Conservation (phyloP, 2,113 vertebrate genomes). For the Rafetus swinhoei region DNA sequence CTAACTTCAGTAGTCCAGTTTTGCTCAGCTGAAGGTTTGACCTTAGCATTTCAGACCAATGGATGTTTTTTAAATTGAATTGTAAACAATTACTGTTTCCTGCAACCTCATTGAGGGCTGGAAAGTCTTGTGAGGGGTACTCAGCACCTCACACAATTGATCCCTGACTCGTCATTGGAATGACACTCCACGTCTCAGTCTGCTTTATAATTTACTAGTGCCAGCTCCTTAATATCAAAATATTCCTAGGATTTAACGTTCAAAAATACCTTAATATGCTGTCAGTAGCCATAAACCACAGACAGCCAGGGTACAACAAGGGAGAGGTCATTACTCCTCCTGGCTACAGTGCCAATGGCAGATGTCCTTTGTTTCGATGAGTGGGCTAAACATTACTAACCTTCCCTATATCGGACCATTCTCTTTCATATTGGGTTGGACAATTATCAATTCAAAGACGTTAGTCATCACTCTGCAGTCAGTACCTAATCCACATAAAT, state of each 20-base stretch:
- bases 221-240: not conserved
- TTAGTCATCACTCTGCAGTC: not conserved
- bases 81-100: not conserved
- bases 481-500: not conserved
- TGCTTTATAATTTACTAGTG: not conserved
- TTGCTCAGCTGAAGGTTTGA: not conserved
- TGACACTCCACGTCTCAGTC: not conserved
- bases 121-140: not conserved
- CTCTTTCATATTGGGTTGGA: not conserved
- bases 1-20: not conserved
- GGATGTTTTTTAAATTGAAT: not conserved
- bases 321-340: slow-evolving; percentile 12
- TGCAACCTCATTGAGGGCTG: not conserved
- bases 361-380: slow-evolving; percentile 10
- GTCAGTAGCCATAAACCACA: slow-evolving; percentile 17
- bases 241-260: not conserved
- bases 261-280: slow-evolving; percentile 33
- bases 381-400: slow-evolving; percentile 3
- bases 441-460: not conserved
- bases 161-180: not conserved
- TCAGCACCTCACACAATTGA: not conserved
- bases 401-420: not conserved
- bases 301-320: not conserved
- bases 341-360: not conserved
- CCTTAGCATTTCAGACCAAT: not conserved